A percentile compares a stretch with the other conserved stretches of the same genome.
phyloP scores from a whole-genome alignment of 2,888 invertebrate genomes.

The Chloroclysta siterata region DNA sequence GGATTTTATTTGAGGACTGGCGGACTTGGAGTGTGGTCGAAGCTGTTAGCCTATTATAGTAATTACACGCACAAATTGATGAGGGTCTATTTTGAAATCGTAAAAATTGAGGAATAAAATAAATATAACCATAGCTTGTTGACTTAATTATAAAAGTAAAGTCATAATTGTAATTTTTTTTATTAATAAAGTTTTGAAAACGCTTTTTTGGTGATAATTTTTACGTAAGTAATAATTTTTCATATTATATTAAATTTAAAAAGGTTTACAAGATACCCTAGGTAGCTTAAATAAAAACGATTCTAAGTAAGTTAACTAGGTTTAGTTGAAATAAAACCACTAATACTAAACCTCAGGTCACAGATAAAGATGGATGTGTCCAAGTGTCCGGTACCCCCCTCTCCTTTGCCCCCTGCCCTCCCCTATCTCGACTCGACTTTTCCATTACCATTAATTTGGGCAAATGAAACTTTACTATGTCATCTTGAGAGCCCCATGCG shows the following conservation, averaged over 20 bases:
- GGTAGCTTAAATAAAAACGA: too few species aligned
- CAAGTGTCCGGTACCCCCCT: conserved; percentile 22
- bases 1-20: conserved; percentile 17
- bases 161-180: too few species aligned
- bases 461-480: conserved; percentile 61
- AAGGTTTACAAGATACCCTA: too few species aligned
- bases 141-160: too few species aligned
- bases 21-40: conserved; percentile 2
- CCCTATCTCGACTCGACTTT: conserved; percentile 57
- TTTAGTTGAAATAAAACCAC: not conserved
- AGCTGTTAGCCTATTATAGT: conserved; percentile 17
- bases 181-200: too few species aligned
- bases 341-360: conserved; percentile 21
- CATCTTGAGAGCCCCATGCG: conserved; percentile 55
- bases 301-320: too few species aligned
- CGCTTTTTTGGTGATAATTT: too few species aligned
- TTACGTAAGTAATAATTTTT: too few species aligned
- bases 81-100: conserved; percentile 4
- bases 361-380: conserved; percentile 41
- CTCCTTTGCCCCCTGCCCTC: not conserved
- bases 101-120: not conserved
- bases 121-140: too few species aligned
- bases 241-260: too few species aligned
- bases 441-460: conserved; percentile 72
- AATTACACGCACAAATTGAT: conserved; percentile 11